Conservation (phyloP, 2,113 vertebrate genomes). For the Trinectes maculatus region DNA sequence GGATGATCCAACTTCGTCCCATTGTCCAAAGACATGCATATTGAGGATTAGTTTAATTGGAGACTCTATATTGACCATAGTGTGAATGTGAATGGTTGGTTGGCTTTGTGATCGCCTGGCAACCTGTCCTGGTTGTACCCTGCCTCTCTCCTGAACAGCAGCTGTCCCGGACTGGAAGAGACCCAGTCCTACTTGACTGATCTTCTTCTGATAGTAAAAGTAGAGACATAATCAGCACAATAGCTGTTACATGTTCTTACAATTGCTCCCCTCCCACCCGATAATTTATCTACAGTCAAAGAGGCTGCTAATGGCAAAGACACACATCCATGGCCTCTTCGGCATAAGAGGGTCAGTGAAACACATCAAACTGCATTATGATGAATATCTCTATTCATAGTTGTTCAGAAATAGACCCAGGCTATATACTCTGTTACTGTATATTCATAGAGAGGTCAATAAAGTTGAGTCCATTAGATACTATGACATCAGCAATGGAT, state of each 20-base stretch:
- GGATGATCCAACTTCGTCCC: too few species aligned
- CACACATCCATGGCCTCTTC: neutral
- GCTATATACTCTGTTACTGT: constrained; percentile 38
- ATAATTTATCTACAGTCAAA: constrained; percentile 24
- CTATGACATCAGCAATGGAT: constrained; percentile 48
- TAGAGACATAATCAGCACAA: constrained; percentile 34
- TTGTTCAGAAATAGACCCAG: constrained; percentile 51
- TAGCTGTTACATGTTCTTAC: constrained; percentile 22
- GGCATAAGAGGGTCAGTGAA: constrained; percentile 27
- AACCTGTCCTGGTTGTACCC: too few species aligned
- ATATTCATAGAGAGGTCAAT: constrained; percentile 63
- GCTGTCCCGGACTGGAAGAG: constrained; percentile 18
- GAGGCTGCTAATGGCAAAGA: constrained; percentile 27
- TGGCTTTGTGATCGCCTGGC: too few species aligned
- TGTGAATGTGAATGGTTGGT: too few species aligned
- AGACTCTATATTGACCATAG: too few species aligned
- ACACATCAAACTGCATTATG: constrained; percentile 37
- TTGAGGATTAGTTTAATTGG: too few species aligned
- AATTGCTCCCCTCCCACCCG: neutral
- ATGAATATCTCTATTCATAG: constrained; percentile 46
- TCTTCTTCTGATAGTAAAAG: constrained; percentile 33
- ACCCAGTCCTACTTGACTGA: constrained; percentile 11
- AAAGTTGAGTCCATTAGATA: constrained; percentile 63
- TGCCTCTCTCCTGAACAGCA: constrained; percentile 34
- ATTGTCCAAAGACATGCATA: too few species aligned